Percentiles rank a stretch among this genome's conserved stretches.
These are phyloP conservation scores for Amphiprion percula DNA, from an alignment of 2,113 vertebrate genomes.

Conservation along the genomic window DNA sequence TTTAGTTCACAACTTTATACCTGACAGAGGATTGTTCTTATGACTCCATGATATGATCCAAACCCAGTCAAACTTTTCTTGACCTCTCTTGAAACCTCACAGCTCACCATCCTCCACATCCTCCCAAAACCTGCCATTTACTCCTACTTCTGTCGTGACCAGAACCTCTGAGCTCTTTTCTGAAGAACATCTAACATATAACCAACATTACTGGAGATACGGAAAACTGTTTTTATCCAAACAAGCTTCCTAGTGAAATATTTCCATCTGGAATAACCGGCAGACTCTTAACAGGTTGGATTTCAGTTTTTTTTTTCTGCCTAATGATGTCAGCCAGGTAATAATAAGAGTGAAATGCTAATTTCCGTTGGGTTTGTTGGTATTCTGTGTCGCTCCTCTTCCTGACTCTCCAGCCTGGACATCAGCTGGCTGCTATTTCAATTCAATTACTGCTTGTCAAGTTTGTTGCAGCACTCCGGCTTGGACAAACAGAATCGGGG, in stretches of 20 bases:
- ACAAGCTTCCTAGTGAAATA: no score
- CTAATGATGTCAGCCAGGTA: neutral
- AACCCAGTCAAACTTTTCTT: no score
- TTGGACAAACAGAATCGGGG: constrained; percentile 28
- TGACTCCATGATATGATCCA: no score
- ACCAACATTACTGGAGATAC: neutral
- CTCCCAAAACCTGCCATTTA: neutral
- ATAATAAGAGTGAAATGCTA: neutral
- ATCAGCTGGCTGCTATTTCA: constrained; percentile 58
- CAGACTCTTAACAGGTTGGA: neutral
- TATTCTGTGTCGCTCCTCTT: neutral
- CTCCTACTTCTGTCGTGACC: constrained; percentile 16
- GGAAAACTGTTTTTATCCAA: no score
- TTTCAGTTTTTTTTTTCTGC: neutral
- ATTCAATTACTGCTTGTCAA: constrained; percentile 51
- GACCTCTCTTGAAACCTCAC: no score
- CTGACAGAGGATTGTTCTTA: no score
- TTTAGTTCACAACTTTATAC: no score
- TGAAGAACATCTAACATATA: neutral
- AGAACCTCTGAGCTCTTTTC: neutral
- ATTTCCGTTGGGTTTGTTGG: constrained; percentile 27
- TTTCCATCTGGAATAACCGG: neutral
- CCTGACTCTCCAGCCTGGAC: constrained; percentile 25
- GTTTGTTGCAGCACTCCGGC: constrained; percentile 28
- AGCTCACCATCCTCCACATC: constrained; percentile 8